These are phyloP conservation scores for Hippocampus kuda DNA, from an alignment of 2,797 vertebrate genomes.

Conservation along the genomic window DNA sequence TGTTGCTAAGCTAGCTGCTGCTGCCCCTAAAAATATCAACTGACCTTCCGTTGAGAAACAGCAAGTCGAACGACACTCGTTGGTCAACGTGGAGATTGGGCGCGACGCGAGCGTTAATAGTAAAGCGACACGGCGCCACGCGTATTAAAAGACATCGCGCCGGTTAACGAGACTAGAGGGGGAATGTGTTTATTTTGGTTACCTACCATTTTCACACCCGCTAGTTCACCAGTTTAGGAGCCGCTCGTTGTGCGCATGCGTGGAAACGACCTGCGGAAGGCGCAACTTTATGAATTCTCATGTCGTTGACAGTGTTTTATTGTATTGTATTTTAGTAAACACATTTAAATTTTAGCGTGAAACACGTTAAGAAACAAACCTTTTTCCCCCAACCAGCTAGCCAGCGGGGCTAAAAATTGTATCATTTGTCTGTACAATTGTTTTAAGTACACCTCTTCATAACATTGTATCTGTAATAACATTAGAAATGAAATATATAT, in stretches of 20 bases:
- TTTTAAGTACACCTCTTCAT: no score
- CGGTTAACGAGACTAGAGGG: slow-evolving; percentile 22
- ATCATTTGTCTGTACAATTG: no score
- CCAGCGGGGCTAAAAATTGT: no score
- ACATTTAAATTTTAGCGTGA: no score
- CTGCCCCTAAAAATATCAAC: slow-evolving; percentile 73
- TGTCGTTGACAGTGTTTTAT: background rate
- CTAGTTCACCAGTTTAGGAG: slow-evolving; percentile 79
- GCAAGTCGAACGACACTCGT: slow-evolving; percentile 24
- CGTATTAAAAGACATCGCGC: slow-evolving; percentile 1
- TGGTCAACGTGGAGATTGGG: slow-evolving; percentile 7
- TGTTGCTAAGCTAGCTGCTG: slow-evolving; percentile 52
- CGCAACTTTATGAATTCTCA: background rate
- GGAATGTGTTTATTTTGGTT: slow-evolving; percentile 67
- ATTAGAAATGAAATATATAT: no score
- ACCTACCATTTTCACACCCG: slow-evolving; percentile 92
- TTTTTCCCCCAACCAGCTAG: no score
- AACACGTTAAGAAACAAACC: no score
- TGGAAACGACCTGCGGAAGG: slow-evolving; percentile 33
- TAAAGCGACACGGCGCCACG: no score
- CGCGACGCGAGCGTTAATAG: slow-evolving; percentile 10
- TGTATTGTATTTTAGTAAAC: no score
- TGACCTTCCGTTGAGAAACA: slow-evolving; percentile 67
- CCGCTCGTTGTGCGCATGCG: slow-evolving; percentile 67
- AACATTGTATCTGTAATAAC: no score